Conservation (phyloP, 2,797 vertebrate genomes). For the Leuciscus waleckii region DNA sequence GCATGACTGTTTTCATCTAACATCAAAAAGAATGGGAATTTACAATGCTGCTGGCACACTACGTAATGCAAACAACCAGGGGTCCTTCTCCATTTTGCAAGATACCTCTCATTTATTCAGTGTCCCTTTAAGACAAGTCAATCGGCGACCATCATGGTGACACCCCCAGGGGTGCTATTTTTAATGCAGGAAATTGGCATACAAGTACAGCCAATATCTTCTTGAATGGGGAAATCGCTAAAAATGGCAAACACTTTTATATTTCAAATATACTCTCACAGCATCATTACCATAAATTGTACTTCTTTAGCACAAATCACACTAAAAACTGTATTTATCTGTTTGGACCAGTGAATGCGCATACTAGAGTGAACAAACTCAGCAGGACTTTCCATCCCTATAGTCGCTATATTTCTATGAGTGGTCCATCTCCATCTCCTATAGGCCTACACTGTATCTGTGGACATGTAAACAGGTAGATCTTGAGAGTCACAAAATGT, state of each 20-base stretch:
- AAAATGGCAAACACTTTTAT: neutral
- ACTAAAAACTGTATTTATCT: neutral
- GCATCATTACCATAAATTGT: too few species aligned
- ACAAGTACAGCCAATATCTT: neutral
- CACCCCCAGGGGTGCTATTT: neutral
- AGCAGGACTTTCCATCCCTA: neutral
- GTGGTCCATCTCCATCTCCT: neutral
- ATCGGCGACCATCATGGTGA: neutral
- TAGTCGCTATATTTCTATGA: neutral
- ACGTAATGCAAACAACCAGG: constrained; percentile 21
- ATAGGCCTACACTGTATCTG: neutral
- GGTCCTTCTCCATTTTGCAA: constrained; percentile 20
- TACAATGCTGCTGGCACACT: constrained; percentile 33
- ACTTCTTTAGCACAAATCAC: too few species aligned
- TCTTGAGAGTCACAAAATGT: constrained; percentile 6
- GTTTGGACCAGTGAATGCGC: neutral
- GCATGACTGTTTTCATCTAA: constrained; percentile 44
- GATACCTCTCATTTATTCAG: neutral
- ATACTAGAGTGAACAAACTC: neutral
- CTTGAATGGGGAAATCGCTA: neutral
- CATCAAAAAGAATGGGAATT: constrained; percentile 18
- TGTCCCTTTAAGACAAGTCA: constrained; percentile 4
- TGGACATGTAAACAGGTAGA: neutral
- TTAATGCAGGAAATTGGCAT: neutral
- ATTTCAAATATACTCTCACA: neutral